Evolutionary conservation across 2,888 invertebrate genomes (phyloP), one percentile per base, ranked within the genome.

Genomic region (Coenonympha arcania): DNA sequence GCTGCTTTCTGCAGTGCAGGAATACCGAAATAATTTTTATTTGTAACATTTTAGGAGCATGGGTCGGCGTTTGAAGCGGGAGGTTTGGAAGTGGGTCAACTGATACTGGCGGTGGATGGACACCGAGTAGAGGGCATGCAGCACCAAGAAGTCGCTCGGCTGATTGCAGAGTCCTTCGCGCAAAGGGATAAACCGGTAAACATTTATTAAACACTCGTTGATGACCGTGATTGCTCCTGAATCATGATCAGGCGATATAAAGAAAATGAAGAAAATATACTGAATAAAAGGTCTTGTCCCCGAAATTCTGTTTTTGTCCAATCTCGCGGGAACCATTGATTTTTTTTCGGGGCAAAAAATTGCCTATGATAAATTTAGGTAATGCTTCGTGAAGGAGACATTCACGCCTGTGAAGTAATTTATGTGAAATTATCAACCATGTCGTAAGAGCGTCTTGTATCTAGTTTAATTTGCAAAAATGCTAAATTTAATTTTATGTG

Each of bases 1-100:
- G n/a, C n/a, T n/a, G n/a, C n/a, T n/a, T n/a, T n/a, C n/a, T n/a
- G n/a, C n/a, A n/a, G n/a, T 8, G 24, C 6, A 2, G 8, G 6
- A 24, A 8, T 9, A 9, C 2, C 11, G 11, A 9, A 15, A 24
- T 37, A 31, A 28, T 18, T 20, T 19, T 13, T 8, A 28, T 8
- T 20, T 30, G 20, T 20, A 11, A 15, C 26, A 24, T 73, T 86
- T 11, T 78, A 97, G 96, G 95, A 96, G 83, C 95, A 95, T 76
- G 98, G 98, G 46, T 96, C 97, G 53, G 98, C 98, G 34, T 95
- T 91, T 77, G 93, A 94, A 73, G 95, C 96, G 39, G 96, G 96
- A 33, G 96, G 96, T 53, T 87, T 98, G 60, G 95, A 96, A 79
- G 95, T 96, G 58, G 98, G 98, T 52, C 97, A 98, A 84, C 88